Conservation (phyloP, 2,113 vertebrate species). For the Oceanites oceanicus region DNA sequence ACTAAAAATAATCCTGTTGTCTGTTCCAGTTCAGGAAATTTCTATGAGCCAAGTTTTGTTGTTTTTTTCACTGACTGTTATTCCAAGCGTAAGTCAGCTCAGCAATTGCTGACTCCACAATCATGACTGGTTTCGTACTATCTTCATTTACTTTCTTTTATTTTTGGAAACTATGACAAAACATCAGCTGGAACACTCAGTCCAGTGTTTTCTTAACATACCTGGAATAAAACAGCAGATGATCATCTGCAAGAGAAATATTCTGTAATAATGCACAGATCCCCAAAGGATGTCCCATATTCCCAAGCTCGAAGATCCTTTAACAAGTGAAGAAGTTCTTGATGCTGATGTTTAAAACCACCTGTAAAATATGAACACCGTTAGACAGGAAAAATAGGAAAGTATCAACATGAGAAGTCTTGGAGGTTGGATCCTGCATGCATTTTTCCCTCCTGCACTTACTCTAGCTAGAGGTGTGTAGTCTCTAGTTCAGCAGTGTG, state of each 20-base stretch:
- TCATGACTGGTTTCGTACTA: not conserved
- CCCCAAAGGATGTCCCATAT: not conserved
- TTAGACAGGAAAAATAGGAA: not conserved
- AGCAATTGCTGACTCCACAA: slow-evolving; percentile 23
- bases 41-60: slow-evolving; percentile 8
- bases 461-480: not conserved
- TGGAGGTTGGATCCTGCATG: not conserved
- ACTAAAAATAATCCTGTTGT: slow-evolving; percentile 33
- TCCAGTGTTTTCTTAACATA: not conserved
- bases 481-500: not conserved
- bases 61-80: not conserved
- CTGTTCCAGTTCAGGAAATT: slow-evolving; percentile 40
- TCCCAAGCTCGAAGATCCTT: not conserved
- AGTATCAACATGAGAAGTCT: not conserved
- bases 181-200: not conserved
- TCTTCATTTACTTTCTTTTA: slow-evolving; percentile 9
- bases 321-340: not conserved
- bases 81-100: slow-evolving; percentile 5
- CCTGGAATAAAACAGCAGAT: not conserved
- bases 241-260: not conserved
- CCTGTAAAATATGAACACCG: not conserved
- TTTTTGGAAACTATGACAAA: slow-evolving; percentile 10
- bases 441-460: not conserved
- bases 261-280: not conserved
- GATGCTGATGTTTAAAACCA: not conserved